Evolutionary conservation across 2,888 invertebrate genomes (phyloP).

Genomic region (Eurytoma adleriae): DNA sequence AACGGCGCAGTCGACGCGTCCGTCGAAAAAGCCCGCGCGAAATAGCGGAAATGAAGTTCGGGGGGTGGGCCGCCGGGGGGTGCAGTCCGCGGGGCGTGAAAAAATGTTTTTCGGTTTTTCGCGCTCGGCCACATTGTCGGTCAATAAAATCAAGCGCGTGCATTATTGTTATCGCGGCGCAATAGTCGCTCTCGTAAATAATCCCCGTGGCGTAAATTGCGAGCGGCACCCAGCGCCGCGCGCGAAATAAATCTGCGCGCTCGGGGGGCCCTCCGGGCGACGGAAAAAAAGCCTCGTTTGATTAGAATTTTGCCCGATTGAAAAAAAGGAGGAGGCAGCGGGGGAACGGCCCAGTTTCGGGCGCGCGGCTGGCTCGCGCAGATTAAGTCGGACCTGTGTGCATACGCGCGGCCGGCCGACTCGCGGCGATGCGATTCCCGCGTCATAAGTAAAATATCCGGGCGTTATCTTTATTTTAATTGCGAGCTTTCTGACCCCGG

Average conservation of each 20-base stretch:
- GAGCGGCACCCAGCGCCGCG: conserved; percentile 18
- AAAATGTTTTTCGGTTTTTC: conserved; percentile 21
- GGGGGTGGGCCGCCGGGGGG: neutral
- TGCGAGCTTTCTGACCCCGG: conserved; percentile 34
- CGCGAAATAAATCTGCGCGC: conserved; percentile 33
- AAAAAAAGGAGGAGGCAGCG: neutral
- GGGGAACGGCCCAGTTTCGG: conserved; percentile 28
- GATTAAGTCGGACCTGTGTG: conserved; percentile 33
- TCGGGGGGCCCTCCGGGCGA: no score
- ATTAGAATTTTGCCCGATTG: conserved; percentile 50
- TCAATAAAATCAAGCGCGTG: conserved; percentile 51
- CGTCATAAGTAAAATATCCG: conserved; percentile 51
- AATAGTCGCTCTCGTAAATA: conserved; percentile 45
- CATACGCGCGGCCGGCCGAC: neutral
- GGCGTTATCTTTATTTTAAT: conserved; percentile 52
- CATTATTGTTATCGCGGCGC: conserved; percentile 45
- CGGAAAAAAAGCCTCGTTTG: conserved; percentile 33
- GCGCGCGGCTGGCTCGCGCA: neutral
- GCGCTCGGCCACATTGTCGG: conserved; percentile 39
- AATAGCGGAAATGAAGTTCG: conserved; percentile 50
- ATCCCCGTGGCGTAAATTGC: conserved; percentile 32
- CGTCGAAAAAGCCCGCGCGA: neutral
- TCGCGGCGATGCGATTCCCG: neutral
- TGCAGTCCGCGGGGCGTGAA: neutral
- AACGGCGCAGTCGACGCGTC: no score